Evolutionary conservation across 2,113 vertebrate genomes (phyloP).

Genomic region (Sitta europaea): DNA sequence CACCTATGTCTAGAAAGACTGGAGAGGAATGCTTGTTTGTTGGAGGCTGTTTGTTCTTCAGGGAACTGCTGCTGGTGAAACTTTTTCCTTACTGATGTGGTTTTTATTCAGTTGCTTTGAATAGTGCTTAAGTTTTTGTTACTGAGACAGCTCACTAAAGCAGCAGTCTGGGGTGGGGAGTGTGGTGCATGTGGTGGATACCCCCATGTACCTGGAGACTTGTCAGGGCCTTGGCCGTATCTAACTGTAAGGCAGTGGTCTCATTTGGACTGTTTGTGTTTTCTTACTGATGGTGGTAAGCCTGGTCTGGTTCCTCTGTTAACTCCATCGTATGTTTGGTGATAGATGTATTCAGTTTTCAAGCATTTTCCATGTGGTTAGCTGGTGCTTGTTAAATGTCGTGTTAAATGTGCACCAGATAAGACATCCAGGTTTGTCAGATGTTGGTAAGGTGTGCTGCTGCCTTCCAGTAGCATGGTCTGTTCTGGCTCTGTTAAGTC

Average conservation of each 20-base stretch:
- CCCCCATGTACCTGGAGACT: accelerated
- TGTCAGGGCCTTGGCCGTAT: accelerated
- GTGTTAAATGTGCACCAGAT: accelerated
- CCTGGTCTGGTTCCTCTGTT: not conserved
- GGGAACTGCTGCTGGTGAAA: not conserved
- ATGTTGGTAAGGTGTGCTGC: not conserved
- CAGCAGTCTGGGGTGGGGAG: not conserved
- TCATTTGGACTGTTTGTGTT: not conserved
- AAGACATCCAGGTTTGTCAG: accelerated
- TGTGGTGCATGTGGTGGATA: accelerated
- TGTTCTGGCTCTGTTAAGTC: not conserved
- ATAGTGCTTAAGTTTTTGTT: not conserved
- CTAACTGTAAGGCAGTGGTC: not conserved
- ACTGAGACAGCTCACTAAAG: accelerated
- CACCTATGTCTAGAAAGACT: not conserved
- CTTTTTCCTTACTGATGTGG: not conserved
- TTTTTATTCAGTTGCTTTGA: not conserved
- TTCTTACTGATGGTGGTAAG: not conserved
- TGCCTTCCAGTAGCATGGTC: not conserved
- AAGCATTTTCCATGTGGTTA: not conserved
- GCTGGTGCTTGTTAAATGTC: not conserved
- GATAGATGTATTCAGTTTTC: not conserved
- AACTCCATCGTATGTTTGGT: not conserved
- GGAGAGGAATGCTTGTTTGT: not conserved
- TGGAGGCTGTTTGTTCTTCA: not conserved